Evolutionary conservation across 2,797 vertebrate species (phyloP), one percentile per base, ranked within the genome.

Genomic region (Halcyon chelicuti): DNA sequence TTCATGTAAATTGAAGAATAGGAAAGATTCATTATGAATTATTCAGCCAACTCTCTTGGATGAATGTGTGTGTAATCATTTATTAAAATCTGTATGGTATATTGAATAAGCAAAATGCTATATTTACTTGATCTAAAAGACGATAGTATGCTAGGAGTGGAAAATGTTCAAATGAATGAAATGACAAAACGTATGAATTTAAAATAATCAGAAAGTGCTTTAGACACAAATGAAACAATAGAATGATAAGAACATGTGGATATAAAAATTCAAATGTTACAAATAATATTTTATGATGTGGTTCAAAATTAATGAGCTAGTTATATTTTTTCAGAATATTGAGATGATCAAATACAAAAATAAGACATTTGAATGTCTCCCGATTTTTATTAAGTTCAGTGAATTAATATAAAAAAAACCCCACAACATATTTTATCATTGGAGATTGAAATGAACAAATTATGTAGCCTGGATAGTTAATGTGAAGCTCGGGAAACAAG

Each of bases 1-100:
- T 93, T 95, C 31, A 95, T 72, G 35, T 52, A 95, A 91, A 97
- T 86, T 94, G 72, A 93, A 94, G 76, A 96, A 86, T 63, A 84
- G 5, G 52, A 84, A 94, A 81, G 19, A 84, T 47, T 81, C 9
- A 39, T 51, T 29, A 93, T 94, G 23, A 96, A 93, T 96, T 88
- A 92, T 92, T 90, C 71, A 93, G n/a, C 9, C 51, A 88, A 3
- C 5, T 70, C 20, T 94, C 47, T 76, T 74, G 80, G 12, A 84
- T 66, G 49, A 65, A 7, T 84, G 47, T 68, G 9, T 75, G 17
- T 73, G 31, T 39, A 96, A 92, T 90, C 14, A 74, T 76, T 97
- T 94, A 86, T 88, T 91, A 78, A 94, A 93, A 90, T 92, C 71
- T 92, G 68, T 61, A 49, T 57, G 73, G 77, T 46, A 51, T 67